Evolutionary conservation across 2,113 vertebrate genomes (phyloP).

Genomic region (Pelmatolapia mariae): DNA sequence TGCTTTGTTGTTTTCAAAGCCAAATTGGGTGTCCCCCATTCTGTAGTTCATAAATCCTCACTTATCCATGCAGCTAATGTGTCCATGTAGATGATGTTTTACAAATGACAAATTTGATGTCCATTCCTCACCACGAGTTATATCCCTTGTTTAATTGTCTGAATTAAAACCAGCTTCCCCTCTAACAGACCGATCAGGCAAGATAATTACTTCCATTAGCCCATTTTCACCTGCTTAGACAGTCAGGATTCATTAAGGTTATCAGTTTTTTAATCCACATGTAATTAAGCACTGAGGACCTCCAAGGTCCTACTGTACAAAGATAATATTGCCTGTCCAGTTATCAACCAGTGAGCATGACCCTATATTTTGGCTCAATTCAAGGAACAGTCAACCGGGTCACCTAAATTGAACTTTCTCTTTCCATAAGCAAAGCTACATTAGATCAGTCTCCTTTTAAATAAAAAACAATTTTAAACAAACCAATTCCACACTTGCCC

Average conservation of each 20-base stretch:
- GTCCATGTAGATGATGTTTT: neutral
- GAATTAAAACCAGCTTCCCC: neutral
- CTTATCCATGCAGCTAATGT: neutral
- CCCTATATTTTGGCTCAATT: neutral
- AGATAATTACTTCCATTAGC: conserved; percentile 47
- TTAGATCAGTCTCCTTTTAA: neutral
- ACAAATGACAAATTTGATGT: conserved; percentile 6
- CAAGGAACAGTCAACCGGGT: neutral
- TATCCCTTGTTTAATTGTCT: neutral
- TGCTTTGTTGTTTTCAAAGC: neutral
- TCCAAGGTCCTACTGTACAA: neutral
- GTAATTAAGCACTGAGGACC: conserved; percentile 29
- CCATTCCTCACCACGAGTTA: neutral
- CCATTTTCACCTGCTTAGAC: conserved; percentile 7
- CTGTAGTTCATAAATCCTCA: neutral
- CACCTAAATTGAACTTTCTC: neutral
- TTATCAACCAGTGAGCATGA: neutral
- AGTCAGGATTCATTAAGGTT: conserved; percentile 46
- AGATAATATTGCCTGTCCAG: neutral
- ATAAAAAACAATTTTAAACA: neutral
- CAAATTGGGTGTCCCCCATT: neutral
- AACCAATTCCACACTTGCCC: too few species aligned
- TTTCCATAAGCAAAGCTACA: neutral
- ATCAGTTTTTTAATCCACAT: conserved; percentile 40
- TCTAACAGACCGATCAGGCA: conserved; percentile 2